Percentiles rank a stretch among this genome's conserved stretches.
Conservation (phyloP, 1,140 invertebrate species). For the Zaprionus davidi region DNA sequence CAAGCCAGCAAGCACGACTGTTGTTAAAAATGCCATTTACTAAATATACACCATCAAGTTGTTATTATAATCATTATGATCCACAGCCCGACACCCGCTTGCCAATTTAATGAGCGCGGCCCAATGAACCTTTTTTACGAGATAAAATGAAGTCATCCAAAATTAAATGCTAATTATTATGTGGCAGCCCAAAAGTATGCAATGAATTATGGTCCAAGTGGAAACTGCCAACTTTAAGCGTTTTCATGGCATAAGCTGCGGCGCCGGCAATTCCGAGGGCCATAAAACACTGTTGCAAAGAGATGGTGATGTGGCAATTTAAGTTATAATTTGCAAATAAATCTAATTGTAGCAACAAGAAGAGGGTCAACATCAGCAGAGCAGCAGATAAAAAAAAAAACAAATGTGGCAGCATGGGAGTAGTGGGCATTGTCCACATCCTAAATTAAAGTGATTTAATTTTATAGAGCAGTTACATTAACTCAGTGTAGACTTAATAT, state of each 20-base stretch:
- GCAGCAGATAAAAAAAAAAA: constrained; percentile 19
- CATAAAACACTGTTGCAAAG: constrained; percentile 43
- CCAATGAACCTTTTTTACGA: constrained; percentile 56
- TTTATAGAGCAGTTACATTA: not conserved
- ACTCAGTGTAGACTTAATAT: not conserved
- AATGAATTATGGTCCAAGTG: constrained; percentile 60
- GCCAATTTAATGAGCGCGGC: constrained; percentile 66
- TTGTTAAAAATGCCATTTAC: constrained; percentile 31
- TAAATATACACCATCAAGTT: constrained; percentile 25
- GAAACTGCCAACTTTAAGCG: constrained; percentile 50
- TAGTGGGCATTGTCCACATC: not conserved
- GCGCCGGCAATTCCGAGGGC: constrained; percentile 23
- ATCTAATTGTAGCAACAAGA: constrained; percentile 61
- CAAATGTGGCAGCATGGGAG: not conserved
- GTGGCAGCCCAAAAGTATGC: constrained; percentile 55
- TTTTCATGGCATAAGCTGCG: constrained; percentile 65
- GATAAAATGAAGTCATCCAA: constrained; percentile 19
- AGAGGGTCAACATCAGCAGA: constrained; percentile 40
- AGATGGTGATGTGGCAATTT: constrained; percentile 54
- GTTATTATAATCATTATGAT: constrained; percentile 45
- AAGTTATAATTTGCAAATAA: constrained; percentile 76
- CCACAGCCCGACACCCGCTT: constrained; percentile 53
- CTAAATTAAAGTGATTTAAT: not conserved
- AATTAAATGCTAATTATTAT: constrained; percentile 73
- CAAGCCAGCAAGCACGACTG: constrained; percentile 19